A percentile compares a stretch with the other conserved stretches of the same genome.
Evolutionary conservation across 2,113 vertebrate species (phyloP).

Genomic region (Tinamus guttatus): DNA sequence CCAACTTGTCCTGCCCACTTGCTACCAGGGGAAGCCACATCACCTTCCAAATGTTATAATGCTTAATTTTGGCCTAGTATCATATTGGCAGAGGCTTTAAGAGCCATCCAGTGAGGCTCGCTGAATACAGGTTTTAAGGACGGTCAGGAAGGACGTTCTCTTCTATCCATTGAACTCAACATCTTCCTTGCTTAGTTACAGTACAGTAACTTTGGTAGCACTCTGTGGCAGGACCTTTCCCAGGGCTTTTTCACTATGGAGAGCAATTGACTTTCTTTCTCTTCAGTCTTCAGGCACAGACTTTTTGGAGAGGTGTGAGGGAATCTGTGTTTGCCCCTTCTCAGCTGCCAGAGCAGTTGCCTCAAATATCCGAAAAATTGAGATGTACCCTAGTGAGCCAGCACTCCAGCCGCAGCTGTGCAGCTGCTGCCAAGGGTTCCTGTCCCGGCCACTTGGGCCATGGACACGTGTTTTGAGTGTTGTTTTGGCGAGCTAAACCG

Average conservation of each 20-base stretch:
- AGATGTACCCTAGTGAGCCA: not conserved
- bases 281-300: not conserved
- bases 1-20: not conserved
- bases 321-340: fast-evolving
- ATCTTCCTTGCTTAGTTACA: not conserved
- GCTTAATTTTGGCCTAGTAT: not conserved
- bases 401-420: fast-evolving
- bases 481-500: not conserved
- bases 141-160: not conserved
- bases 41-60: fast-evolving
- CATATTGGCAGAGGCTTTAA: not conserved
- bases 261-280: not conserved
- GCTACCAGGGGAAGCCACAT: not conserved
- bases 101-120: not conserved
- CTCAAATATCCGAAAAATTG: not conserved
- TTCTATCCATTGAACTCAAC: not conserved
- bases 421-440: not conserved
- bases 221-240: fast-evolving
- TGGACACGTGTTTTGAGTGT: fast-evolving
- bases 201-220: not conserved
- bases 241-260: not conserved
- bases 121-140: not conserved
- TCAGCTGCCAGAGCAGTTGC: not conserved
- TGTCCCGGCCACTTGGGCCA: fast-evolving
- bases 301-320: fast-evolving